Evolutionary conservation across 2,888 invertebrate species (phyloP).

Genomic region (Clanis bilineata): DNA sequence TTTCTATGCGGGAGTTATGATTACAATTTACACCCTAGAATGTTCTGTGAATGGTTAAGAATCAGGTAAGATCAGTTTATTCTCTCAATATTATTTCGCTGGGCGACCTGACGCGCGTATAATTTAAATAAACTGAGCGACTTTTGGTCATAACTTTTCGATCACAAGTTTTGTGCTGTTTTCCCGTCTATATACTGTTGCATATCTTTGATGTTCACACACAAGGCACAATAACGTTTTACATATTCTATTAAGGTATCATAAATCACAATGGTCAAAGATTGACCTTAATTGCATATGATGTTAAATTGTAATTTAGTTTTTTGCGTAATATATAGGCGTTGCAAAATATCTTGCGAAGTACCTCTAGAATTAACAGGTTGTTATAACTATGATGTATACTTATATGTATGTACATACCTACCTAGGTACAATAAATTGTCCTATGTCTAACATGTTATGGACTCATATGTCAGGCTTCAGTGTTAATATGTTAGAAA

Average conservation of each 20-base stretch:
- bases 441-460: slow-evolving; percentile 46
- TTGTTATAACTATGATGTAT: too few species aligned
- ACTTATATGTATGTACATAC: neutral
- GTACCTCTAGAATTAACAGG: neutral
- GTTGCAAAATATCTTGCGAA: neutral
- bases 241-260: neutral
- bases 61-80: too few species aligned
- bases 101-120: too few species aligned
- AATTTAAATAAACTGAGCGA: too few species aligned
- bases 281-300: neutral
- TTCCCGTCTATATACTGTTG: too few species aligned
- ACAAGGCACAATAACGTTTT: neutral
- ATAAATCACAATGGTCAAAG: neutral
- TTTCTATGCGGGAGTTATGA: too few species aligned
- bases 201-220: slow-evolving; percentile 12
- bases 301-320: neutral
- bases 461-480: slow-evolving; percentile 44
- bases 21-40: too few species aligned
- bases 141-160: too few species aligned
- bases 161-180: too few species aligned
- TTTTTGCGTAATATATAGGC: neutral
- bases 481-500: slow-evolving; percentile 41
- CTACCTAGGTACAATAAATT: too few species aligned
- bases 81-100: too few species aligned
- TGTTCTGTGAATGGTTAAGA: too few species aligned